A percentile compares a stretch with the other conserved stretches of the same genome.
These are phyloP conservation scores for Phataginus tetradactyla DNA, from an alignment of 2,797 vertebrate species.

Conservation along the genomic window DNA sequence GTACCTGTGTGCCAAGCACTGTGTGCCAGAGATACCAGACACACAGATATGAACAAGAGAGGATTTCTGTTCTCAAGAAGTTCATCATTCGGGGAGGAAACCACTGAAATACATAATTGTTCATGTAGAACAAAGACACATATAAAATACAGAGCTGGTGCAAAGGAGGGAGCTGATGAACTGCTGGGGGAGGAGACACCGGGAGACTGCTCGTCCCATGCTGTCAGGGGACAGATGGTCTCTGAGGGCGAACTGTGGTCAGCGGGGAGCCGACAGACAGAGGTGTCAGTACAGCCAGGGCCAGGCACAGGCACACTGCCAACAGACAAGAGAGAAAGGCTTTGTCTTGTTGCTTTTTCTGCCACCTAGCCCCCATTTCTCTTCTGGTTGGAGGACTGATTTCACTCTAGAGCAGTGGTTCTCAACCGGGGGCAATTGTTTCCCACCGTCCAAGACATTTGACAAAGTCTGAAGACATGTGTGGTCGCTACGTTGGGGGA, in stretches of 20 bases:
- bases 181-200: not conserved
- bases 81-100: not conserved
- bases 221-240: not conserved
- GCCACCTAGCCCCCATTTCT: not conserved
- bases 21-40: not conserved
- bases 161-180: not conserved
- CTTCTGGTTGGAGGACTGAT: not conserved
- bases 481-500: not conserved
- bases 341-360: not conserved
- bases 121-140: not conserved
- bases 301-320: no score
- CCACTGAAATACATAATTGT: not conserved
- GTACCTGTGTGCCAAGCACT: not conserved
- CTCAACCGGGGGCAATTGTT: not conserved
- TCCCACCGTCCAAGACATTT: not conserved
- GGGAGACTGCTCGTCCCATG: not conserved
- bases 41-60: not conserved
- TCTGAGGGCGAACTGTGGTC: not conserved
- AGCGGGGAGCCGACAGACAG: not conserved
- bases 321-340: not conserved
- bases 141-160: not conserved
- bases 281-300: not conserved
- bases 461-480: not conserved
- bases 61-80: not conserved
- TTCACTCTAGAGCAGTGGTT: not conserved